Evolutionary conservation across 2,113 vertebrate species (phyloP), one percentile per base, ranked within the genome.

Genomic region (Colossoma macropomum): DNA sequence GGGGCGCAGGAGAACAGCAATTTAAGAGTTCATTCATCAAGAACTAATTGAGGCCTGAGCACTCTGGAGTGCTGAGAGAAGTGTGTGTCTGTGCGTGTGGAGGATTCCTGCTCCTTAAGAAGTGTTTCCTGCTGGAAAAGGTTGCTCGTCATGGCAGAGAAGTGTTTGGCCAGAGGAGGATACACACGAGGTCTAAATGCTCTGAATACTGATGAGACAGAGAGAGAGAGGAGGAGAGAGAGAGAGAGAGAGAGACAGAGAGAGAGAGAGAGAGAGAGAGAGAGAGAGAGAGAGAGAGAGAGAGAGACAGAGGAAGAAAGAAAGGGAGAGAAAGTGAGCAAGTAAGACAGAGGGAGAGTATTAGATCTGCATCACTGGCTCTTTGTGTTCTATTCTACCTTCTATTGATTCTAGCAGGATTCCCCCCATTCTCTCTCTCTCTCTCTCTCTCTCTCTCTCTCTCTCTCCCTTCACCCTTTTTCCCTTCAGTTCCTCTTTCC

Each of bases 1-100:
- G 96, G 97, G 97, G 96, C 96, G 96, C 97, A 95, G n/a, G n/a
- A 95, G 95, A 94, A 95, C 94, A 93, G 92, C 95, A 95, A 96
- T 96, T 97, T 96, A 96, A 96, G 95, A 95, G 95, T 95, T 97
- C 96, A 96, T 97, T 98, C 97, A 97, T 97, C 97, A 98, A 97
- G 96, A 97, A 97, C 96, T 98, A 97, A 98, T 98, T 97, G 96
- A 98, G 97, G 96, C 95, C 95, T 96, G 95, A 95, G 95, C 95
- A 95, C 92, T 96, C 94, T 97, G 96, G 96, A 97, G 95, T 94
- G 95, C 95, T 97, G 96, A 97, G 96, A 96, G 95, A 94, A 95
- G 94, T 94, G 79, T 75, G 60, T 72, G 73, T 34, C 56, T 52
- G 27, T 6, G 75, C 50, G 76, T 68, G 77, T 59, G 38, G 63